A percentile compares a stretch with the other conserved stretches of the same genome.
These are phyloP conservation scores for Lithophane leautieri DNA, from an alignment of 2,888 invertebrate species.

Conservation along the genomic window DNA sequence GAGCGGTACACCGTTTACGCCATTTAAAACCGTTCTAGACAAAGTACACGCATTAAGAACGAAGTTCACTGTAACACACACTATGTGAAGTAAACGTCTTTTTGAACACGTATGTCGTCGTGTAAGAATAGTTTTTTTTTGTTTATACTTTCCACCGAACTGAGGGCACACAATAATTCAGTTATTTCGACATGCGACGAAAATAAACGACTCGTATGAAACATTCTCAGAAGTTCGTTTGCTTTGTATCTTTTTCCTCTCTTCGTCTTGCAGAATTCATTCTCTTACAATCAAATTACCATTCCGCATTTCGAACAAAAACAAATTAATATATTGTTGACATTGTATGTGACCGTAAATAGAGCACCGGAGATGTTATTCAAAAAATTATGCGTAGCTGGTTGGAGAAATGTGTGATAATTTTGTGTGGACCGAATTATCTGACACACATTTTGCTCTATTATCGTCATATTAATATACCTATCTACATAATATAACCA, in stretches of 20 bases:
- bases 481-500: neutral
- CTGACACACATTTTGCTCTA: slow-evolving; percentile 57
- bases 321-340: slow-evolving; percentile 28
- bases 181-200: slow-evolving; percentile 48
- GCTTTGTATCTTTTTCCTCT: slow-evolving; percentile 28
- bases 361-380: slow-evolving; percentile 39
- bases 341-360: slow-evolving; percentile 24
- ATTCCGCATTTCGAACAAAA: neutral
- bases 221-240: slow-evolving; percentile 45
- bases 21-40: slow-evolving; percentile 72
- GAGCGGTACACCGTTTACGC: slow-evolving; percentile 70
- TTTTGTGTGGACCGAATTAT: slow-evolving; percentile 48
- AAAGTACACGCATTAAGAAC: slow-evolving; percentile 35
- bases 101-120: neutral
- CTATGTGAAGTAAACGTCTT: neutral
- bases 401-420: slow-evolving; percentile 32
- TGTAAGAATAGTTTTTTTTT: neutral
- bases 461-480: slow-evolving; percentile 39
- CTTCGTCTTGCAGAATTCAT: slow-evolving; percentile 8
- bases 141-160: neutral
- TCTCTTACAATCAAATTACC: slow-evolving; percentile 10
- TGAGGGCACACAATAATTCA: slow-evolving; percentile 18
- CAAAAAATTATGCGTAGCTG: slow-evolving; percentile 40
- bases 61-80: slow-evolving; percentile 6
- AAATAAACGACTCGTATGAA: slow-evolving; percentile 54